Evolutionary conservation across 2,888 invertebrate species (phyloP).

Genomic region (Podabrus alpinus): DNA sequence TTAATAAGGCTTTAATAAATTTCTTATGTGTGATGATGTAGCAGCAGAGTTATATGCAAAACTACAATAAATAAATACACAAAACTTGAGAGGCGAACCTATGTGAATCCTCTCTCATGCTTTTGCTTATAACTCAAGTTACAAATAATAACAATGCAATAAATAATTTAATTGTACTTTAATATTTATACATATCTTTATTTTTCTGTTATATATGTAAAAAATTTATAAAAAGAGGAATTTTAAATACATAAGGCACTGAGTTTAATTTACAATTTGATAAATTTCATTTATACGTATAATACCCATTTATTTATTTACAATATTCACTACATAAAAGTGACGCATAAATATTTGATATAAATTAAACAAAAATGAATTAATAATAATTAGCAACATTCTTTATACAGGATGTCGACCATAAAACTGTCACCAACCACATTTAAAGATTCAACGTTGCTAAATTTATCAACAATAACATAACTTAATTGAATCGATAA

Average conservation of each 20-base stretch:
- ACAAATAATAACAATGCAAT: conserved; percentile 5
- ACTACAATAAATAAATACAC: background rate
- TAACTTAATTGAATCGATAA: background rate
- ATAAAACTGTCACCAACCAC: background rate
- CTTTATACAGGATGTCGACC: background rate
- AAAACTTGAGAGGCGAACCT: background rate
- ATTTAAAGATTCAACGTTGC: background rate
- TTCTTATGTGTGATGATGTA: background rate
- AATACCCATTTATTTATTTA: background rate
- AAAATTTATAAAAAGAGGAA: conserved; percentile 7
- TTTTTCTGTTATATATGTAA: conserved; percentile 17
- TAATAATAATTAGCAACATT: background rate
- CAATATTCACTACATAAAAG: background rate
- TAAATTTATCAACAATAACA: conserved; percentile 2
- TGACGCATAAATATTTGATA: background rate
- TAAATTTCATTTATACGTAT: conserved; percentile 1
- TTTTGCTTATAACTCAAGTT: background rate
- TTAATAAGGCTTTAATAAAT: background rate
- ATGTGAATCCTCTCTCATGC: background rate
- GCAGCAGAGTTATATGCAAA: background rate
- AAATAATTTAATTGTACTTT: conserved; percentile 4
- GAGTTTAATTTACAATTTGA: conserved; percentile 15
- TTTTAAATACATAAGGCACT: conserved; percentile 19
- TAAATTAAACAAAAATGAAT: background rate
- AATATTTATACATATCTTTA: conserved; percentile 16